Conservation (phyloP, 2,888 invertebrate species). For the Punctoribates punctum region DNA sequence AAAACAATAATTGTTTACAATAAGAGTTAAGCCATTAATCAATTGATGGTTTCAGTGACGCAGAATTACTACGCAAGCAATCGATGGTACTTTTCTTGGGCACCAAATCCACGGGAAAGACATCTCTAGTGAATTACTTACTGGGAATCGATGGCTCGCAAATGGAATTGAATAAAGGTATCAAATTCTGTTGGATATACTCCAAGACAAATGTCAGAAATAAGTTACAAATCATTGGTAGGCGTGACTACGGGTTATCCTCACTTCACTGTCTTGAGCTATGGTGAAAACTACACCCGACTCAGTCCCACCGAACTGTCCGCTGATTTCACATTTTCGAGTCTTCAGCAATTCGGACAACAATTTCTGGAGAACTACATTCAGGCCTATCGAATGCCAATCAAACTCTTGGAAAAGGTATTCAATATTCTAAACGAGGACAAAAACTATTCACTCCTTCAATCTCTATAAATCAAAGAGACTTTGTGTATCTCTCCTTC, state of each 20-base stretch:
- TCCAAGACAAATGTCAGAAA: too few relatives aligned
- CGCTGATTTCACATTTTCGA: constrained; percentile 91
- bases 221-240: neutral
- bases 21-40: too few relatives aligned
- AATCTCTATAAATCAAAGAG: too few relatives aligned
- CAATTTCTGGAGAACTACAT: constrained; percentile 75
- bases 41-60: constrained; percentile 60
- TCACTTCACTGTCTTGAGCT: constrained; percentile 67
- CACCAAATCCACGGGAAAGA: constrained; percentile 94
- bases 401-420: constrained; percentile 82
- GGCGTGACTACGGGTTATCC: constrained; percentile 2
- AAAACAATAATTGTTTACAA: neutral
- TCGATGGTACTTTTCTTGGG: constrained; percentile 86
- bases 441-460: too few relatives aligned
- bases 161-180: constrained; percentile 80
- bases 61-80: constrained; percentile 87
- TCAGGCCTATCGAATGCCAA: constrained; percentile 73
- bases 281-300: constrained; percentile 62
- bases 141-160: constrained; percentile 62
- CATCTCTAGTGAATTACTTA: constrained; percentile 86
- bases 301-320: constrained; percentile 79
- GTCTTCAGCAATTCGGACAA: constrained; percentile 90
- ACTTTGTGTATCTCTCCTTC: too few relatives aligned
- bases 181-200: too few relatives aligned
- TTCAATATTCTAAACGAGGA: too few relatives aligned